A percentile compares a stretch with the other conserved stretches of the same genome.
These are phyloP conservation scores for Microtus pennsylvanicus DNA, from an alignment of 2,113 vertebrate species.

Conservation along the genomic window DNA sequence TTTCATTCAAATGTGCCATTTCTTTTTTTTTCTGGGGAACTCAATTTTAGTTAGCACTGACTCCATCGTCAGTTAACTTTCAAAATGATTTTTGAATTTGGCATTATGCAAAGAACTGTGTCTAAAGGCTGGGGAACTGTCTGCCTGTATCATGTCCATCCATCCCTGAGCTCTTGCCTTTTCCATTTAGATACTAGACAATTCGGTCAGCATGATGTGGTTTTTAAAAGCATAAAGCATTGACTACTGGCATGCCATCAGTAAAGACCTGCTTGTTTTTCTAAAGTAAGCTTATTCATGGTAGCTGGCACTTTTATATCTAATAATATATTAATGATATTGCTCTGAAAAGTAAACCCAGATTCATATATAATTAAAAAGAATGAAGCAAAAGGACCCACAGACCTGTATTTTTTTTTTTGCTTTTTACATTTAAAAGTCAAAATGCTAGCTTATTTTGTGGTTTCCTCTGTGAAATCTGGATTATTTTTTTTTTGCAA, in stretches of 20 bases:
- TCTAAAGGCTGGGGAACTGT: background rate
- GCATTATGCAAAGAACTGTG: background rate
- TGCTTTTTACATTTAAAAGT: background rate
- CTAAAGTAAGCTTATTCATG: background rate
- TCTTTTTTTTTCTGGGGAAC: background rate
- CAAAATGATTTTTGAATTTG: background rate
- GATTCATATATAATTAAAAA: slow-evolving; percentile 29
- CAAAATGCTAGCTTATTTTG: background rate
- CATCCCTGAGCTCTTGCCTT: background rate
- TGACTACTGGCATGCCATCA: background rate
- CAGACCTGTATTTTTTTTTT: background rate
- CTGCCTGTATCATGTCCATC: background rate
- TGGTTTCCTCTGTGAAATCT: background rate
- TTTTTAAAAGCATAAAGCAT: background rate
- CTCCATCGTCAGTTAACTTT: background rate
- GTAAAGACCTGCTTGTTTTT: background rate
- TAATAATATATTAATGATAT: background rate
- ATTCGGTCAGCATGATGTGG: background rate
- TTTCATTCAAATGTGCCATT: background rate
- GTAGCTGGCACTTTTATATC: background rate
- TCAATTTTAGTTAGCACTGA: background rate
- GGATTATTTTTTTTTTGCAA: background rate
- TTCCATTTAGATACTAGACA: background rate
- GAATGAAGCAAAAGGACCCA: background rate
- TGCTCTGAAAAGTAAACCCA: background rate